phyloP scores from a whole-genome alignment of 1,140 invertebrate species.

The Palaemon carinicauda region DNA sequence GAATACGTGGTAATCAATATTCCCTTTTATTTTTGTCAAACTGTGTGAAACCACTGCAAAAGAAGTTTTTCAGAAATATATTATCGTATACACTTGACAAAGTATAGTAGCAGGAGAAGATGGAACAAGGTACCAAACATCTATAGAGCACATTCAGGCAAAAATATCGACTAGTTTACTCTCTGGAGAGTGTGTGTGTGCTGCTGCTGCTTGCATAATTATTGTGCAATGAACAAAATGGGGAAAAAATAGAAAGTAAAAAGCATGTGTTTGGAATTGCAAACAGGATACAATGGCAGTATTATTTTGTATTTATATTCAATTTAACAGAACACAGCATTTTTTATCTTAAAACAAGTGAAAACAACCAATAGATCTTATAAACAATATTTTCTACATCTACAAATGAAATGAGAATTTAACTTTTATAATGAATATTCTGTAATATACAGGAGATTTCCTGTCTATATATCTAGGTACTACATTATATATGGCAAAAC shows the following conservation, averaged over 20 bases:
- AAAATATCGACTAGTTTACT: constrained; percentile 34
- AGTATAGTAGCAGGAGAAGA: neutral
- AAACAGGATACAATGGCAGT: too few species aligned
- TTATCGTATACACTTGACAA: neutral
- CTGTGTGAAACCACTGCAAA: neutral
- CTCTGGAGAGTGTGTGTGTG: neutral
- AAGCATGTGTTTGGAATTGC: neutral
- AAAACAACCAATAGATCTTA: constrained; percentile 38
- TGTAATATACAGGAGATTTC: constrained; percentile 18
- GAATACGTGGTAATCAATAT: too few species aligned
- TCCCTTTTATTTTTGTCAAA: neutral
- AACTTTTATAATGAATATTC: constrained; percentile 12
- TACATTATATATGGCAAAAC: constrained; percentile 37
- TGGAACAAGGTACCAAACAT: neutral
- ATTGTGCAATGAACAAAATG: neutral
- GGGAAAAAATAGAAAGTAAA: neutral
- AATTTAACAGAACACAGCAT: too few species aligned
- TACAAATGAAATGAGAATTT: constrained; percentile 6
- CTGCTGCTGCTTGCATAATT: neutral
- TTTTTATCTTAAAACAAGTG: neutral
- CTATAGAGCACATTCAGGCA: constrained; percentile 13
- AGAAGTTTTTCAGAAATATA: too few species aligned
- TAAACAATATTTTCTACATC: constrained; percentile 14
- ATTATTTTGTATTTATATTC: too few species aligned
- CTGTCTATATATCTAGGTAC: constrained; percentile 51